Evolutionary conservation across 2,113 vertebrate genomes (phyloP).

Genomic region (Hemiscyllium ocellatum): DNA sequence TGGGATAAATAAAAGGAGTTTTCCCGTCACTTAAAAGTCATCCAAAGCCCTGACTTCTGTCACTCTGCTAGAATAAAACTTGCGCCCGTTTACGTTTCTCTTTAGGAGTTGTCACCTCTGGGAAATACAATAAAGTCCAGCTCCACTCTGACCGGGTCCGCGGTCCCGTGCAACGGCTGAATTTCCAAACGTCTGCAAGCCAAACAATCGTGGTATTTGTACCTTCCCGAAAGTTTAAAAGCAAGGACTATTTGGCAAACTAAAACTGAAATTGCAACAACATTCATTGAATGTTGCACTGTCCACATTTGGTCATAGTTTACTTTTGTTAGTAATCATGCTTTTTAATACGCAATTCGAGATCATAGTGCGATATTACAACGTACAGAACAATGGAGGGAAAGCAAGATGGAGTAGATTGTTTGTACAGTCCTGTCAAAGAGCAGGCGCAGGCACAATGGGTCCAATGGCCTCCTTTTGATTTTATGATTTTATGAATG

Average conservation of each 20-base stretch:
- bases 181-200: neutral
- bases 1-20: slow-evolving; percentile 1
- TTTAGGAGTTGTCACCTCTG: no score
- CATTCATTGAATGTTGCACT: neutral
- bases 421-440: neutral
- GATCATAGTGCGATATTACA: neutral
- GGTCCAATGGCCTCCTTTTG: neutral
- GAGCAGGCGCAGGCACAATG: neutral
- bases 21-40: no score
- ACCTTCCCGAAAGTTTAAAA: neutral
- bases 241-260: neutral
- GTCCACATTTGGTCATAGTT: neutral
- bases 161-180: no score
- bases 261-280: neutral
- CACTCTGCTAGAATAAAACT: neutral
- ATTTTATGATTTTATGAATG: neutral
- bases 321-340: neutral
- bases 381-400: no score
- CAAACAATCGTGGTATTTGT: neutral
- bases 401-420: neutral
- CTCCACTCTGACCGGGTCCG: no score
- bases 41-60: neutral
- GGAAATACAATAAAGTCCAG: no score
- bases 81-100: neutral
- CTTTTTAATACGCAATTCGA: neutral